Base-by-base conservation (phyloP, 2,797 vertebrate species). In the Cirrhinus mrigala region DNA sequence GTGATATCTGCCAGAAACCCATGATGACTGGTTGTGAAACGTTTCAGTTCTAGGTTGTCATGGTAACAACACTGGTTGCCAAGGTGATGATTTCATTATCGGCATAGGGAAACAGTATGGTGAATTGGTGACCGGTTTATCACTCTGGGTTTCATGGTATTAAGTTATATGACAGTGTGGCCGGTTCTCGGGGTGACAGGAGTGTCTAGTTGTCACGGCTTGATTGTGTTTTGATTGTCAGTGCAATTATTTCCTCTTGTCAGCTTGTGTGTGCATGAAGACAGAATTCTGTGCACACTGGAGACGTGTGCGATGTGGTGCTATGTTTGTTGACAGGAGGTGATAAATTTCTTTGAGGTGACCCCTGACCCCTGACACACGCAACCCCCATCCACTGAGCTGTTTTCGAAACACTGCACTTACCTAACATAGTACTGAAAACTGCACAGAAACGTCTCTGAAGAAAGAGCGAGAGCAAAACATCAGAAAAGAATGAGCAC, bases 41-140 rank as follows among this genome's bases (percentile, higher is more conserved):
- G n/a, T 69, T 44, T 77, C n/a, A 20, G 82, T 62, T 69, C 73
- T 40, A n/a, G n/a, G 82, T 84, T 70, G 82, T 40, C 82, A 84
- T 84, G 75, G 82, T 69, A 84, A 84, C 82, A 84, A 15, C 56
- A 58, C 50, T n/a, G 50, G 64, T 84, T 84, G 74, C 82, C 64
- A 77, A 62, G 74, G 74, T 18, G 73, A 83, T 83, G 82, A 69
- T 78, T 54, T 77, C 50, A 58, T 84, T 69, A 44, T 69, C 10
- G 18, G 62, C 62, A 80, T 68, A 58, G 48, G 81, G 69, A 58
- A 73, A 73, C 54, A 5, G 69, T 40, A 76, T 83, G 62, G 27
- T 83, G 81, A 83, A 83, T 52, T 52, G 58, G 74, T 78, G 62
- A 58, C 62, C 5, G 50, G 62, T 58, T 77, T 58, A 58, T 16